Conservation (phyloP, 2,113 vertebrate genomes). For the Plecotus auritus region DNA sequence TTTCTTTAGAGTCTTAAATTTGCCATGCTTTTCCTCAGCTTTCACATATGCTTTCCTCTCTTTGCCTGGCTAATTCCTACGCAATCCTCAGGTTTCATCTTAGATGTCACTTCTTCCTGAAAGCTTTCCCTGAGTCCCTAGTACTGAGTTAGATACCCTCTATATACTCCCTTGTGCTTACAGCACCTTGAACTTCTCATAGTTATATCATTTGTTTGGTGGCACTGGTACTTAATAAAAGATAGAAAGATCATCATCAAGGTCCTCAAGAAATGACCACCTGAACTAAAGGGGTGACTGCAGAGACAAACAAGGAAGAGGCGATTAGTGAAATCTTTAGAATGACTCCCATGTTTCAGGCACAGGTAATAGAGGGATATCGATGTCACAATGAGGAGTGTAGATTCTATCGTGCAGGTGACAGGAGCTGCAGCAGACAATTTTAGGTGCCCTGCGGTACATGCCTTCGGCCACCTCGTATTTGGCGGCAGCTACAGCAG, state of each 20-base stretch:
- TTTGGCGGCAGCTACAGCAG: neutral
- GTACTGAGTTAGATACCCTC: neutral
- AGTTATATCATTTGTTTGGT: neutral
- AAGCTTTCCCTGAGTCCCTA: neutral
- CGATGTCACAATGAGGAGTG: neutral
- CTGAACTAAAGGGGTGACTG: neutral
- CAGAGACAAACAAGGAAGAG: neutral
- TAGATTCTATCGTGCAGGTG: neutral
- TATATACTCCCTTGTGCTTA: neutral
- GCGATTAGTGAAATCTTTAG: neutral
- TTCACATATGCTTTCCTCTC: neutral
- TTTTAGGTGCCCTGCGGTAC: neutral
- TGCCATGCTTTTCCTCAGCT: neutral
- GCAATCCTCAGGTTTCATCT: neutral
- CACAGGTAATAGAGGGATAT: neutral
- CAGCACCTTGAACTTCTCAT: neutral
- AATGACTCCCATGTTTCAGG: neutral
- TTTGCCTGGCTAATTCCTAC: neutral
- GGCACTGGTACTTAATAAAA: neutral
- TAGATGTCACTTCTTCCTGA: neutral
- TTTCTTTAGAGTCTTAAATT: neutral
- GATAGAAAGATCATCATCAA: neutral
- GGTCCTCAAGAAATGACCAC: neutral
- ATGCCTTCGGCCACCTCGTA: neutral
- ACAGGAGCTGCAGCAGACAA: neutral